phyloP scores from a whole-genome alignment of 2,797 vertebrate genomes.

The Oreortyx pictus region DNA sequence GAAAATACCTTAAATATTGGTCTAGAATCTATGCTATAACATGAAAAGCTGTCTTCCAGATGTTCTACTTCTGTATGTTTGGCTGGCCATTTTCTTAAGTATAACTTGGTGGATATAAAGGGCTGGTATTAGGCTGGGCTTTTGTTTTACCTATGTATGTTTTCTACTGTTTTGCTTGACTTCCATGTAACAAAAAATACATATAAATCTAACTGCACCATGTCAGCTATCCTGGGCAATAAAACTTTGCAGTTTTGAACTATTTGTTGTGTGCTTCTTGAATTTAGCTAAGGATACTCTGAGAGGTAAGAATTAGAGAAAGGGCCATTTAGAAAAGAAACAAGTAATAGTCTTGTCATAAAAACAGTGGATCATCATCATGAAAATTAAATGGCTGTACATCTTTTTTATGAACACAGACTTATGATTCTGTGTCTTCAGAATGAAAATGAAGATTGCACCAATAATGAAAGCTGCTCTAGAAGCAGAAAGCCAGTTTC shows the following conservation, averaged over 20 bases:
- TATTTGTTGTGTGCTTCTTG: constrained; percentile 55
- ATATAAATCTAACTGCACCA: constrained; percentile 55
- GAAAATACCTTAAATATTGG: constrained; percentile 30
- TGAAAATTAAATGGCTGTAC: too few species aligned
- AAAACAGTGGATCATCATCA: background rate
- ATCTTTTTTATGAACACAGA: background rate
- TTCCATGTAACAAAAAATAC: constrained; percentile 57
- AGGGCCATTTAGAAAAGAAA: background rate
- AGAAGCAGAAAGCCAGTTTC: background rate
- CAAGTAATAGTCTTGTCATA: background rate
- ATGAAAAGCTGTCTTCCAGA: constrained; percentile 15
- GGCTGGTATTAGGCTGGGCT: constrained; percentile 56
- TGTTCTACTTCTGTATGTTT: constrained; percentile 19
- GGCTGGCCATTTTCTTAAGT: constrained; percentile 49
- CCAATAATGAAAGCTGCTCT: background rate
- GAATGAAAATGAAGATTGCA: background rate
- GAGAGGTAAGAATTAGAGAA: background rate
- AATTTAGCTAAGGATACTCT: background rate
- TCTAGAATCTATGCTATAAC: constrained; percentile 25
- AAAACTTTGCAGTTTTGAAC: constrained; percentile 80
- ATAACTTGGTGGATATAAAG: constrained; percentile 62
- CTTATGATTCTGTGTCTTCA: background rate
- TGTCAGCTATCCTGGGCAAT: constrained; percentile 79
- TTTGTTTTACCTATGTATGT: constrained; percentile 59
- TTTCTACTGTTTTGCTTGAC: constrained; percentile 78